Evolutionary conservation across 1,140 invertebrate species (phyloP), one percentile per base, ranked within the genome.

Genomic region (Spodoptera frugiperda): DNA sequence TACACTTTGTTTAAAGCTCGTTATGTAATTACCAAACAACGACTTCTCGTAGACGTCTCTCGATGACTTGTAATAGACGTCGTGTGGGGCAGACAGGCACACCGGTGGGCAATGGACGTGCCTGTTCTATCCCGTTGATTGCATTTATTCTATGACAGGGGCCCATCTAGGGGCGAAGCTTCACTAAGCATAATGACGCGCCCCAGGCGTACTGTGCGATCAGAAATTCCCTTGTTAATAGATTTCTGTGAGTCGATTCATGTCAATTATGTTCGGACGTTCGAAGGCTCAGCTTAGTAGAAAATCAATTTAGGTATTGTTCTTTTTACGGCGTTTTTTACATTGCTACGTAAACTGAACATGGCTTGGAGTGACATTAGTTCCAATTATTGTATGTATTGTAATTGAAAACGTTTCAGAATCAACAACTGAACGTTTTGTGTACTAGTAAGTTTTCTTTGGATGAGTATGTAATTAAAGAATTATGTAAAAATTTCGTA

Each of bases 131-230:
- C 63, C 17, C 57, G 59, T 63, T 75, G 72, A 75, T 75, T 75
- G 72, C 72, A 75, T 75, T 75, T 75, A 65, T 75, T 75, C 72
- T 75, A 63, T 75, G 72, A 75, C 57, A 49, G 61, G 72, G 72
- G 57, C 54, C 33, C 44, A 51, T 74, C 71, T 74, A 74, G 55
- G 57, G 72, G 48, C 39, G 70, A 59, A 25, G 17, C 63, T 59
- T 10, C 33, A 33, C 19, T 46, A 46, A 21, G 15, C 57, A 49
- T 74, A 63, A 75, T 65, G 59, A 65, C 72, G 30, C 44, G 49
- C 71, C 57, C 19, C 57, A 53, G 33, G 59, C 72, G 48, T 53
- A 71, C 17, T 21, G 68, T 49, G 25, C 49, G 46, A 74, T 49
- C 71, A 33, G 39, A 75, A 71, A 75, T 75, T 63, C 72, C 57